phyloP scores from a whole-genome alignment of 1,140 invertebrate genomes.

The Drosophila fuyamai region DNA sequence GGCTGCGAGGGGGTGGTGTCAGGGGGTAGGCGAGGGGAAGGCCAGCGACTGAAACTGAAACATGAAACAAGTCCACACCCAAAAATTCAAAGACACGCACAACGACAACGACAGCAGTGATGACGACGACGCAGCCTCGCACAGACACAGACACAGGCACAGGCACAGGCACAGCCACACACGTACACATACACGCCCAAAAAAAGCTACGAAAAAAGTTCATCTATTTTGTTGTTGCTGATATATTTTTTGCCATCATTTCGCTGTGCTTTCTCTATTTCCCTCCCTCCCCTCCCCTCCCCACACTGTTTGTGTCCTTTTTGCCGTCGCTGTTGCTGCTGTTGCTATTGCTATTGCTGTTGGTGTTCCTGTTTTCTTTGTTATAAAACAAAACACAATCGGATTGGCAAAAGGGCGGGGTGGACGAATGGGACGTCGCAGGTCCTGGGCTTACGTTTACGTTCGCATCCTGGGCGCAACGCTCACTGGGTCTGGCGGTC shows the following conservation, averaged over 20 bases:
- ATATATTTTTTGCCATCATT: conserved; percentile 25
- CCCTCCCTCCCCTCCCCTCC: background rate
- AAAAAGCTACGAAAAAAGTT: conserved; percentile 43
- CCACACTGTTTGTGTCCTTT: background rate
- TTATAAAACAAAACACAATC: conserved; percentile 50
- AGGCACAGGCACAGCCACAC: conserved; percentile 5
- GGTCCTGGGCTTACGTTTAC: conserved; percentile 48
- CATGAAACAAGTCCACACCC: conserved; percentile 80
- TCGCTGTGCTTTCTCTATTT: conserved; percentile 7
- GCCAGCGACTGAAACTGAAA: conserved; percentile 61
- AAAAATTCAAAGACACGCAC: conserved; percentile 81
- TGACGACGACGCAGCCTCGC: conserved; percentile 48
- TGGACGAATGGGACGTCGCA: background rate
- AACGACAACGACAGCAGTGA: conserved; percentile 40
- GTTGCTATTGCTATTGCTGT: conserved; percentile 9
- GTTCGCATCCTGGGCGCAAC: conserved; percentile 16
- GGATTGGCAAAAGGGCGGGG: conserved; percentile 9
- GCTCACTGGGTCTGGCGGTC: background rate
- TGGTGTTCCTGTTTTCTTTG: conserved; percentile 22
- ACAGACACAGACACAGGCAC: conserved; percentile 38
- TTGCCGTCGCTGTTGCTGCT: conserved; percentile 1
- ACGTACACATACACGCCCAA: conserved; percentile 40
- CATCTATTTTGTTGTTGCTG: conserved; percentile 31
- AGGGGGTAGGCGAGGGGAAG: background rate
- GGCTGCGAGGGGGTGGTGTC: background rate